Evolutionary conservation across 1,140 invertebrate genomes (phyloP).

Genomic region (Vollenhovia emeryi): DNA sequence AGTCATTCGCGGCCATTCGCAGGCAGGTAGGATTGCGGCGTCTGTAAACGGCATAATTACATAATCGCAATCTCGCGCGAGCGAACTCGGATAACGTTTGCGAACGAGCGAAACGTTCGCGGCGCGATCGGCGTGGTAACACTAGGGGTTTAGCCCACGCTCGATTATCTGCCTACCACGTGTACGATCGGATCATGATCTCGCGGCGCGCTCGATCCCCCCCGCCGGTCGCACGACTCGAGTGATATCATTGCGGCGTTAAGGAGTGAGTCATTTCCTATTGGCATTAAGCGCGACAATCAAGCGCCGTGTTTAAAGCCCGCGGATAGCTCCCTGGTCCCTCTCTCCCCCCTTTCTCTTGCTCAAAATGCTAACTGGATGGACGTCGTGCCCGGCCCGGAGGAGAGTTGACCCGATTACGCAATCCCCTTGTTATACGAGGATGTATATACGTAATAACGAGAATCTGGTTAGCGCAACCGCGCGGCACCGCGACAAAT

Average conservation of each 20-base stretch:
- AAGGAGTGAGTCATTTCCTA: slow-evolving; percentile 77
- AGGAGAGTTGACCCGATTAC: slow-evolving; percentile 70
- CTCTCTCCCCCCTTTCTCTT: neutral
- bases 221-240: slow-evolving; percentile 34
- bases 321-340: neutral
- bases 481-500: slow-evolving; percentile 27
- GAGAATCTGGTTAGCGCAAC: slow-evolving; percentile 56
- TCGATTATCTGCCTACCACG: slow-evolving; percentile 34
- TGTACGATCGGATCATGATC: slow-evolving; percentile 67
- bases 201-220: neutral
- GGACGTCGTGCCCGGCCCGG: slow-evolving; percentile 41
- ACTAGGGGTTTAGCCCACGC: slow-evolving; percentile 26
- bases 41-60: slow-evolving; percentile 9
- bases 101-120: slow-evolving; percentile 20
- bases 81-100: slow-evolving; percentile 19
- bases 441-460: slow-evolving; percentile 39
- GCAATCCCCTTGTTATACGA: slow-evolving; percentile 64
- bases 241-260: slow-evolving; percentile 74
- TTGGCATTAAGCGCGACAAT: slow-evolving; percentile 74
- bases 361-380: slow-evolving; percentile 37
- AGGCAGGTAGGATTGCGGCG: neutral
- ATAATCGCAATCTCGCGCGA: slow-evolving; percentile 26
- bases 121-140: slow-evolving; percentile 2
- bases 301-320: slow-evolving; percentile 36
- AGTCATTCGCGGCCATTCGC: neutral